phyloP scores from a whole-genome alignment of 2,113 vertebrate species.

The Equus quagga region DNA sequence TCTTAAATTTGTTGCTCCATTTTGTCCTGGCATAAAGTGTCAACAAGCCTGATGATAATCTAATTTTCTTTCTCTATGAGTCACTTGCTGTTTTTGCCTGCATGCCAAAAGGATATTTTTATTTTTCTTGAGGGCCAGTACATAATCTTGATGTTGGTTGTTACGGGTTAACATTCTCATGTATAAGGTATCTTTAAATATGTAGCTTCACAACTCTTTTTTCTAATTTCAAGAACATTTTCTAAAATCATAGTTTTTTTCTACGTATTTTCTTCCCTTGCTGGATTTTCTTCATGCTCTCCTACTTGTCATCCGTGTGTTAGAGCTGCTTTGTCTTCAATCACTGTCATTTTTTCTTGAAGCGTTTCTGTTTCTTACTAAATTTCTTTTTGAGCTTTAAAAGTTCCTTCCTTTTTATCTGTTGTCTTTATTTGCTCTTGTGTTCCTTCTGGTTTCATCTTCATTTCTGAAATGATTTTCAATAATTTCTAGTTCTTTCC shows the following conservation, averaged over 20 bases:
- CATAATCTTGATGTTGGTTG: not conserved
- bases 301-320: not conserved
- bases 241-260: not conserved
- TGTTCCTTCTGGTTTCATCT: not conserved
- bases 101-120: not conserved
- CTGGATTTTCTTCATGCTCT: not conserved
- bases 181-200: not conserved
- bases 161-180: not conserved
- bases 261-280: too few species aligned
- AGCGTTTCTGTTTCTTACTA: not conserved
- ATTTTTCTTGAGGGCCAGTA: not conserved
- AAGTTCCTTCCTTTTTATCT: not conserved
- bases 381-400: not conserved
- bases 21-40: not conserved
- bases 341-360: not conserved
- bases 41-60: too few species aligned
- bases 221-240: not conserved
- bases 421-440: not conserved
- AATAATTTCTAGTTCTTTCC: not conserved
- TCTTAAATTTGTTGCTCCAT: not conserved
- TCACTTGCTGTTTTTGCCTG: not conserved
- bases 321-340: not conserved
- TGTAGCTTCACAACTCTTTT: not conserved
- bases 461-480: not conserved
- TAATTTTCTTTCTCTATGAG: not conserved